These are phyloP conservation scores for Diplodus puntazzo DNA, from an alignment of 2,797 vertebrate genomes.

Conservation along the genomic window DNA sequence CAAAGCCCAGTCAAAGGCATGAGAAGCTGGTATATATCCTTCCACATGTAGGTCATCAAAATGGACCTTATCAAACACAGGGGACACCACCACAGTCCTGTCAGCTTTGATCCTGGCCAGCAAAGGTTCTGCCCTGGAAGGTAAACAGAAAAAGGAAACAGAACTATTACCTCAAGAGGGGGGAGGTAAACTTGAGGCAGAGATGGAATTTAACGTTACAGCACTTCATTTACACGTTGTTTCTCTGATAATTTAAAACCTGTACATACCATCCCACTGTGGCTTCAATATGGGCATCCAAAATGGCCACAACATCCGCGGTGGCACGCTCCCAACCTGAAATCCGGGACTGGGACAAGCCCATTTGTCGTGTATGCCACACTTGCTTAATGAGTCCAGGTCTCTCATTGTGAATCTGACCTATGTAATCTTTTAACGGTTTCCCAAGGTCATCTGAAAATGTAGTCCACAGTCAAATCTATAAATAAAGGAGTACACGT, in stretches of 20 bases:
- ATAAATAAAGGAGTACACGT: background rate
- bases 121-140: conserved; percentile 83
- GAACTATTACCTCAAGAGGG: background rate
- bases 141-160: background rate
- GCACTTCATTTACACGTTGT: background rate
- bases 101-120: conserved; percentile 84
- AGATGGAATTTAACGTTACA: background rate
- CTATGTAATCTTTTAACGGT: conserved; percentile 57
- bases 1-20: conserved; percentile 86
- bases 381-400: conserved; percentile 79
- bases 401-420: conserved; percentile 55
- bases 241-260: background rate
- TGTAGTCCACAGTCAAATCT: conserved; percentile 20
- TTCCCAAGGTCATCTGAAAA: conserved; percentile 68
- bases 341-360: conserved; percentile 78
- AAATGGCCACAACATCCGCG: conserved; percentile 83
- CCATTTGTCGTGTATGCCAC: conserved; percentile 74
- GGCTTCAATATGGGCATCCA: conserved; percentile 87
- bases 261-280: conserved; percentile 67
- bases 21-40: conserved; percentile 51
- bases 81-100: conserved; percentile 79
- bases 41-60: conserved; percentile 79
- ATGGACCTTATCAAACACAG: conserved; percentile 82
- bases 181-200: background rate
- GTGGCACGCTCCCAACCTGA: conserved; percentile 79